Evolutionary conservation across 2,797 vertebrate genomes (phyloP).

Genomic region (Danio aesculapii): DNA sequence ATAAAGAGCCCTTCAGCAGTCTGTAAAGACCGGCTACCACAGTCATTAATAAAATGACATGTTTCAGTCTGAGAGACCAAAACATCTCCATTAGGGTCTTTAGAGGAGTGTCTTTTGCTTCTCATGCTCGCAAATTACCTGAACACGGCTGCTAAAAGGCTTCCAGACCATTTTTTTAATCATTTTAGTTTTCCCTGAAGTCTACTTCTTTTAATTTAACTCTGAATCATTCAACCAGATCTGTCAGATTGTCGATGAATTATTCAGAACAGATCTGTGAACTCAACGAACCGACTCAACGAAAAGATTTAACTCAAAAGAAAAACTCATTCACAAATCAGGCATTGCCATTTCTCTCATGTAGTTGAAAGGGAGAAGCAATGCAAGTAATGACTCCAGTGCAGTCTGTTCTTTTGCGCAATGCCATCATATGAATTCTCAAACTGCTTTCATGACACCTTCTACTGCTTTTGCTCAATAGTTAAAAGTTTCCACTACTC

Average conservation of each 20-base stretch:
- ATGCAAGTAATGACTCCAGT: not conserved
- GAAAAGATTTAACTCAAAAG: not conserved
- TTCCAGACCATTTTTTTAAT: not conserved
- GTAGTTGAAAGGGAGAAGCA: not conserved
- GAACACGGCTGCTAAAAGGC: not conserved
- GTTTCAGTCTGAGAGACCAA: conserved; percentile 17
- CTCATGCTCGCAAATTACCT: not conserved
- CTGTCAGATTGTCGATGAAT: not conserved
- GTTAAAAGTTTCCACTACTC: too few species aligned
- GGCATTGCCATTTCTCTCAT: not conserved
- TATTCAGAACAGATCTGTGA: not conserved
- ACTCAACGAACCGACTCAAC: not conserved
- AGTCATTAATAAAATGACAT: conserved; percentile 38
- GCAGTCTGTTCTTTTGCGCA: not conserved
- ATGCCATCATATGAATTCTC: too few species aligned
- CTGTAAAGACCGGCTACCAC: conserved; percentile 32
- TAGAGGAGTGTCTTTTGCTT: not conserved
- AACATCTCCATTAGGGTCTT: conserved; percentile 34
- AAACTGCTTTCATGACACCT: too few species aligned
- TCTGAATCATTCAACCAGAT: not conserved
- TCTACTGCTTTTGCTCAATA: too few species aligned
- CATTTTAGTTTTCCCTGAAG: not conserved
- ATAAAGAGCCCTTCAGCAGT: conserved; percentile 32
- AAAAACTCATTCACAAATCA: not conserved
- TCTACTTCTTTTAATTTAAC: not conserved